Evolutionary conservation across 2,888 invertebrate species (phyloP).

Genomic region (Sinelater perroti): DNA sequence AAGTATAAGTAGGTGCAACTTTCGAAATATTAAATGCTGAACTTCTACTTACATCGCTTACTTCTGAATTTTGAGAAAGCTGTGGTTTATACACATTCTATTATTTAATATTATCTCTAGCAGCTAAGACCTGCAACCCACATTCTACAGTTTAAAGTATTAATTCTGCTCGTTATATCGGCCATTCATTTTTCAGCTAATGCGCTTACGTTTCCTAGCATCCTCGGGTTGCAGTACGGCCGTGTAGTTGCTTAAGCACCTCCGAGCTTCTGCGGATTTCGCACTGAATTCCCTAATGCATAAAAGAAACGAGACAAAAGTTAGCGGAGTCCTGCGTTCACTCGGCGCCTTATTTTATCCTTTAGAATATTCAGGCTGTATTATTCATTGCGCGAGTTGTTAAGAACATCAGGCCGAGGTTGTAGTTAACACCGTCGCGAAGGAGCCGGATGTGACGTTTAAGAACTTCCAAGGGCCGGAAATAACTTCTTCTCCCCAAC

Average conservation of each 20-base stretch:
- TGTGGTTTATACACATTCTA: too few relatives aligned
- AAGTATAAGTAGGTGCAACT: too few relatives aligned
- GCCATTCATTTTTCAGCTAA: conserved; percentile 14
- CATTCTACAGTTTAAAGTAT: conserved; percentile 6
- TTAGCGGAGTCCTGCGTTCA: conserved; percentile 31
- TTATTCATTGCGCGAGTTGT: conserved; percentile 45
- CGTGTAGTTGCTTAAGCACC: conserved; percentile 3
- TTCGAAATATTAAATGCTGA: too few relatives aligned
- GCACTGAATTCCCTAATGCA: conserved; percentile 14
- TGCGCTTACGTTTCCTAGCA: conserved; percentile 16
- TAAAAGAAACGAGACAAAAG: conserved; percentile 32
- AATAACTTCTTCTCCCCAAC: conserved; percentile 47
- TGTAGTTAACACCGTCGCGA: conserved; percentile 45
- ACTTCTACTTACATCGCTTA: too few relatives aligned
- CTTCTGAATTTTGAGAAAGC: too few relatives aligned
- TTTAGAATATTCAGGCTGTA: conserved; percentile 41
- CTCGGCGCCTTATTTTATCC: conserved; percentile 34
- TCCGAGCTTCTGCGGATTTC: conserved; percentile 18
- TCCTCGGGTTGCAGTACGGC: conserved; percentile 3
- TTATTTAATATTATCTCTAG: conserved; percentile 4
- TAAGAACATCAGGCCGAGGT: conserved; percentile 43
- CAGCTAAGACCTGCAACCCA: conserved; percentile 1
- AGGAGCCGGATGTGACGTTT: conserved; percentile 48
- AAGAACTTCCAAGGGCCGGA: conserved; percentile 49
- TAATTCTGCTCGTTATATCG: conserved; percentile 5